Conservation (phyloP, 1,140 invertebrate species). For the Ceratoteleas bidentatus region DNA sequence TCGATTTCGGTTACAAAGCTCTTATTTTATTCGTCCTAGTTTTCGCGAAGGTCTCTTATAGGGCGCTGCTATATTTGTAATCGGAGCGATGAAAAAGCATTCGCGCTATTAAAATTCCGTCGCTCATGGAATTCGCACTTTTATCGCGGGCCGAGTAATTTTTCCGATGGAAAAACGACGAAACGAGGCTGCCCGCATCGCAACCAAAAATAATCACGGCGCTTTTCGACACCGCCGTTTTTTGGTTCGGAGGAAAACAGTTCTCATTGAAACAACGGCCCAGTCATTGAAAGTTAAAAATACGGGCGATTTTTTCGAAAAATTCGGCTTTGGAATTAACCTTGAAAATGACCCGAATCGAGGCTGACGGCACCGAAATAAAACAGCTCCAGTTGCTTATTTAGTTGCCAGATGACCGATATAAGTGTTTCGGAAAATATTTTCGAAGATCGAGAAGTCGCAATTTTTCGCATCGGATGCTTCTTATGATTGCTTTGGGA, state of each 20-base stretch:
- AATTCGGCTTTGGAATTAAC: conserved; percentile 29
- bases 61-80: conserved; percentile 68
- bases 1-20: conserved; percentile 69
- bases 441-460: conserved; percentile 40
- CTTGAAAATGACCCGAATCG: conserved; percentile 63
- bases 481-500: too few relatives aligned
- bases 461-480: conserved; percentile 20
- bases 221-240: too few relatives aligned
- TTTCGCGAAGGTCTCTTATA: conserved; percentile 70
- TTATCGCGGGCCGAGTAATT: neutral
- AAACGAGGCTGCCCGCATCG: neutral
- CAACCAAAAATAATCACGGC: neutral
- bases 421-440: conserved; percentile 56
- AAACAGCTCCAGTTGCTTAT: conserved; percentile 64
- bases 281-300: conserved; percentile 18
- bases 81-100: conserved; percentile 61
- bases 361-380: conserved; percentile 55
- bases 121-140: conserved; percentile 39
- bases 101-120: conserved; percentile 57
- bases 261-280: neutral
- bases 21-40: conserved; percentile 72
- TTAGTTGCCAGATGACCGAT: conserved; percentile 65
- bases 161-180: neutral
- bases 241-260: neutral
- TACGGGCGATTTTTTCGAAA: neutral